Evolutionary conservation across 2,888 invertebrate species (phyloP).

Genomic region (Ctenicera cuprea): DNA sequence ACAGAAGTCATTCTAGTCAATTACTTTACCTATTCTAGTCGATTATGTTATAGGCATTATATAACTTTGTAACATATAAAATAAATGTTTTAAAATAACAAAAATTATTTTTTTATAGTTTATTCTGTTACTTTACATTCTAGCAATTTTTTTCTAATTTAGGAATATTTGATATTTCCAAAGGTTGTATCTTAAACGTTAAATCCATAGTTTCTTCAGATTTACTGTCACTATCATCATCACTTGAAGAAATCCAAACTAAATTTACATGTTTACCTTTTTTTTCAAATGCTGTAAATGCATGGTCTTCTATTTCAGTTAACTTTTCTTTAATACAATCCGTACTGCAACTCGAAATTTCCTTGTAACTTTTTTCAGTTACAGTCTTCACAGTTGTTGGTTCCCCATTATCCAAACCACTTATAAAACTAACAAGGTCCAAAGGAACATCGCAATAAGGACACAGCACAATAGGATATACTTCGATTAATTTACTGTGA

Average conservation of each 20-base stretch:
- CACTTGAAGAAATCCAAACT: slow-evolving; percentile 21
- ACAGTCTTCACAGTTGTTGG: background rate
- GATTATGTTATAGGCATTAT: no score
- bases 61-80: no score
- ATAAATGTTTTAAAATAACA: no score
- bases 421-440: slow-evolving; percentile 52
- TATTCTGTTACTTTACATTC: no score
- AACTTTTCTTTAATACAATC: slow-evolving; percentile 59
- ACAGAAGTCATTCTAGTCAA: no score
- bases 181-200: background rate
- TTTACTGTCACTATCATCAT: slow-evolving; percentile 6
- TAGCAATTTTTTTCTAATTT: no score
- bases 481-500: slow-evolving; percentile 62
- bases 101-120: no score
- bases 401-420: background rate
- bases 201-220: background rate
- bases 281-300: slow-evolving; percentile 62
- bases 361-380: background rate
- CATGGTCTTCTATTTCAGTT: slow-evolving; percentile 61
- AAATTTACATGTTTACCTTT: slow-evolving; percentile 46
- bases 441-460: slow-evolving; percentile 68
- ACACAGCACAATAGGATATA: slow-evolving; percentile 62
- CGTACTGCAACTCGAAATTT: slow-evolving; percentile 19
- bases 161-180: no score
- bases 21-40: no score